Conservation (phyloP, 2,888 invertebrate species). For the Athalia rosae region DNA sequence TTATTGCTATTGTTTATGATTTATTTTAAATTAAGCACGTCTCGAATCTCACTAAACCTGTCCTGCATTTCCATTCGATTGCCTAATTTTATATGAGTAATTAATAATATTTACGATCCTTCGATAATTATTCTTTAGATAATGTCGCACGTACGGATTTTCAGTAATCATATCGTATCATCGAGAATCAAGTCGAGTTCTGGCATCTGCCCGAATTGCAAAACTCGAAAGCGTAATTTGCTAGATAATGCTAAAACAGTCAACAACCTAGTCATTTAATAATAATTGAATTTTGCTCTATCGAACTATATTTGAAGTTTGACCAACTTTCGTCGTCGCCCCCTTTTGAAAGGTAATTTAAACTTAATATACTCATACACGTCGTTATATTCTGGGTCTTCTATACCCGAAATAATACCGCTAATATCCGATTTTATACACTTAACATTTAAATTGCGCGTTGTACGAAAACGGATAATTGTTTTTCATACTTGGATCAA, state of each 20-base stretch:
- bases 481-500: too few relatives aligned
- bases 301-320: constrained; percentile 12
- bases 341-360: neutral
- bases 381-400: constrained; percentile 16
- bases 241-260: constrained; percentile 30
- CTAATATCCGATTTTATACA: constrained; percentile 2
- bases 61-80: constrained; percentile 3
- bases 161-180: neutral
- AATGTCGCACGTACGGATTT: too few relatives aligned
- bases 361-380: constrained; percentile 34
- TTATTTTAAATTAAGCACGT: constrained; percentile 17
- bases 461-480: neutral
- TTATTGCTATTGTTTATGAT: constrained; percentile 37
- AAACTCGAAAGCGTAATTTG: constrained; percentile 32
- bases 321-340: constrained; percentile 16
- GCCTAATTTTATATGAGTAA: neutral
- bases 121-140: too few relatives aligned
- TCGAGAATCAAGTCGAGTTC: neutral
- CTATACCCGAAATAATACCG: constrained; percentile 19
- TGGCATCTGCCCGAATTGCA: neutral
- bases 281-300: neutral
- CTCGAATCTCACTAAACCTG: constrained; percentile 35
- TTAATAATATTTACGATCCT: too few relatives aligned
- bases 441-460: constrained; percentile 17
- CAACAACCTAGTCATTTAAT: constrained; percentile 22